Evolutionary conservation across 2,797 vertebrate genomes (phyloP), one percentile per base, ranked within the genome.

Genomic region (Betta splendens): DNA sequence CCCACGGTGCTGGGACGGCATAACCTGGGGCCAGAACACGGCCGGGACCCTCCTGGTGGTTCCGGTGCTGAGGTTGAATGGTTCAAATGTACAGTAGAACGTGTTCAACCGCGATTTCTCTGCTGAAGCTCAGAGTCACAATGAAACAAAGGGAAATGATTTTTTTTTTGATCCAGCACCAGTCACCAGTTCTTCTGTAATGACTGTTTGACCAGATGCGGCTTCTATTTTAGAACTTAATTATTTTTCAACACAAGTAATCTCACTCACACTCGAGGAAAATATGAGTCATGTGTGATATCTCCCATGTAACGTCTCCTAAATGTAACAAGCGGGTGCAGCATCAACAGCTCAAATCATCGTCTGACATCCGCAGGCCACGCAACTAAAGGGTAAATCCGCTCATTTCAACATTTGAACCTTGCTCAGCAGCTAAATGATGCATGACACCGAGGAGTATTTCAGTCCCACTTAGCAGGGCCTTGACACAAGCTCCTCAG

Each of bases 381-480:
- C 12, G 26, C 22, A 58, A 29, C 17, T 11, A 3, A 23, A 9
- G 10, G 15, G 6, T 26, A 26, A 21, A 1, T 16, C 17, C 8
- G 21, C 20, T 38, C 6, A 20, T 46, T 44, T 33, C 3, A 18
- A 9, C 44, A 57, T 56, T 23, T 51, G 39, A 61, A 57, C 20
- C 26, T 57, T 45, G 58, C 46, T 60, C 56, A 69, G 59, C 9
- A 18, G 64, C 45, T 86, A 35, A 82, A 77, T 84, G 51, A 75
- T 81, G 39, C 57, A 79, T 69, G 65, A 50, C 39, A 37, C 61
- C 13, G 46, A 71, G 52, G 40, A 61, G 68, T 72, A 76, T 80
- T 78, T 74, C 59, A 59, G 80, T 72, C 51, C 22, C 61, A 64
- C 63, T 79, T 51, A 64, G 32, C 37, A 63, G 18, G 43, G 38